Base-by-base conservation (phyloP, 2,888 invertebrate species). In the Corbicula japonica region DNA sequence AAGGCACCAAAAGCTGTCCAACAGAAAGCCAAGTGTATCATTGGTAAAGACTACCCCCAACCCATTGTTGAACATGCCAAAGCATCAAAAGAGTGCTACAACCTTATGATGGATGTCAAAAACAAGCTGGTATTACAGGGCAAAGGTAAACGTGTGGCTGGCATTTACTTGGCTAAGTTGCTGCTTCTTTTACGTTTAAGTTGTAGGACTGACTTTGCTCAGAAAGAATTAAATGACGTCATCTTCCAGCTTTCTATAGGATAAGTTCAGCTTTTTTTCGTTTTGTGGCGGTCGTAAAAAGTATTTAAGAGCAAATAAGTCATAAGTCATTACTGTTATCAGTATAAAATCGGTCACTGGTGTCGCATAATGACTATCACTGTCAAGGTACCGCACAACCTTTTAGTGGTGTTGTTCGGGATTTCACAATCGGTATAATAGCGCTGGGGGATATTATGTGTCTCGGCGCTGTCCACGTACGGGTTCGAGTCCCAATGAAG, bases 61-160 rank as follows among this genome's bases (percentile, higher is more conserved):
- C 92, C 91, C 1, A 91, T 92, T 69, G 89, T 91, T 4, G 89
- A 92, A 50, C 92, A 92, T 69, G 63, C 65, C 38, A 73, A 80
- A 30, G 89, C 84, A 8, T 86, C 89, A 1, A 85, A 82, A 44
- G 81, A 88, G 34, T 89, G 89, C 75, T 86, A 79, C 50, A 76
- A 80, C n/a, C 79, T 79, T 38, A 89, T 89, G 89, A 85, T 86
- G 58, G 83, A 80, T 18, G 85, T 91, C 23, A 86, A 95, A 95
- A 74, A 85, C 10, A 81, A 77, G 50, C 65, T 81, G 0, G 5
- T 56, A 8, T 15, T 46, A 6, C 21, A 52, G 30, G 76, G 76
- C 26, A 70, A 73, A 73, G 69, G 80, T 80, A 65, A 1, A 18
- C 34, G 12, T n/a, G 18, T 41, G 10, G 41, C 18, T 12, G 41